phyloP scores from a whole-genome alignment of 1,140 invertebrate genomes.

The Anoplophora glabripennis region DNA sequence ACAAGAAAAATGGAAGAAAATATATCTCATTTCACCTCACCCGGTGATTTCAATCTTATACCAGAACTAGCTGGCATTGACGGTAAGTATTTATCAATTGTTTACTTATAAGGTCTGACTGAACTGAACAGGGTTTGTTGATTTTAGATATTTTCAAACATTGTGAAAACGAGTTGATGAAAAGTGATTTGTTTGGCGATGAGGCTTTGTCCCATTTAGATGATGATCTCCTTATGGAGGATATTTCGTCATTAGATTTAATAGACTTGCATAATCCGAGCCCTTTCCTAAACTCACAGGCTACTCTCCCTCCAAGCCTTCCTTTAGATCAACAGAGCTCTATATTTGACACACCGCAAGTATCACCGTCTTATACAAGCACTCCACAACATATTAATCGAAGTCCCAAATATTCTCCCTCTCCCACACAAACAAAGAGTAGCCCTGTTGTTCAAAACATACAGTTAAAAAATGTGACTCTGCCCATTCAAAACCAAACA shows the following conservation, averaged over 20 bases:
- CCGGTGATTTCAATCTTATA: conserved; percentile 44
- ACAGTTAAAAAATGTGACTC: conserved; percentile 11
- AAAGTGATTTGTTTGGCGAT: conserved; percentile 42
- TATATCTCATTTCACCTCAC: conserved; percentile 29
- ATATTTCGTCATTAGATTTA: conserved; percentile 40
- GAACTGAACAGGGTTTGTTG: conserved; percentile 6
- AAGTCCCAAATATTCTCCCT: not conserved
- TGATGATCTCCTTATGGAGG: conserved; percentile 41
- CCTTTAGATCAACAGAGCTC: conserved; percentile 17
- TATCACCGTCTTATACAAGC: conserved; percentile 13
- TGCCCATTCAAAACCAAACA: conserved; percentile 17
- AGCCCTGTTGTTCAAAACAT: conserved; percentile 21
- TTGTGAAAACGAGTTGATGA: conserved; percentile 45
- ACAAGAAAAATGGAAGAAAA: conserved; percentile 41
- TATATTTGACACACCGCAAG: conserved; percentile 20
- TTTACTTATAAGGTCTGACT: conserved; percentile 3
- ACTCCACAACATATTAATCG: conserved; percentile 1
- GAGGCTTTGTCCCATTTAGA: conserved; percentile 41
- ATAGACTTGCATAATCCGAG: conserved; percentile 23
- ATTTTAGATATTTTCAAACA: conserved; percentile 46
- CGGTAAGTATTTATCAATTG: conserved; percentile 37
- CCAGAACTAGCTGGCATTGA: conserved; percentile 43
- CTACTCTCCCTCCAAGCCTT: conserved; percentile 18
- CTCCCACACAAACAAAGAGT: not conserved
- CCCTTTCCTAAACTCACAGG: conserved; percentile 33